Evolutionary conservation across 1,140 invertebrate species (phyloP).

Genomic region (Drosophila lacteicornis): DNA sequence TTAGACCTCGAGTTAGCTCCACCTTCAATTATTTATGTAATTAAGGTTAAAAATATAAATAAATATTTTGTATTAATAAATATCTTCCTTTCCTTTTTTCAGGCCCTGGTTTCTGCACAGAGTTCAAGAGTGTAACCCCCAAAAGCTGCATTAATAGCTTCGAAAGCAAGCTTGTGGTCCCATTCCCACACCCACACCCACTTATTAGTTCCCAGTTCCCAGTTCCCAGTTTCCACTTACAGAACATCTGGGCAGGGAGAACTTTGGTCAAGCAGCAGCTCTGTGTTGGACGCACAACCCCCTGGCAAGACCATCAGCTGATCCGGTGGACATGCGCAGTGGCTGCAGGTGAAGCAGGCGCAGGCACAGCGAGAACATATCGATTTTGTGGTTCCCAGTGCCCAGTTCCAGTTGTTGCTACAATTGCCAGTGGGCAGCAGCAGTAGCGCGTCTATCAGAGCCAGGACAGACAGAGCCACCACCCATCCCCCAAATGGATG

Average conservation of each 20-base stretch:
- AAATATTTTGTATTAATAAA: too few species aligned
- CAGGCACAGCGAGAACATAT: slow-evolving; percentile 38
- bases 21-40: too few species aligned
- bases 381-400: slow-evolving; percentile 27
- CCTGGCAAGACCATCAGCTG: slow-evolving; percentile 2
- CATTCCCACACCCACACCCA: too few species aligned
- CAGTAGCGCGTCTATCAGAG: not conserved
- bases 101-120: too few species aligned
- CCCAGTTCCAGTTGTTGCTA: slow-evolving; percentile 27
- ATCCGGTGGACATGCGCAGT: slow-evolving; percentile 10
- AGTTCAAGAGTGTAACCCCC: not conserved
- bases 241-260: not conserved
- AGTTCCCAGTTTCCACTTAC: too few species aligned
- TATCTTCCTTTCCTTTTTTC: too few species aligned
- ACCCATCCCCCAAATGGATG: slow-evolving; percentile 14
- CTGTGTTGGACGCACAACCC: slow-evolving; percentile 3
- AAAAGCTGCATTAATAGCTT: not conserved
- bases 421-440: slow-evolving; percentile 12
- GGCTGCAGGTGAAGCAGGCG: not conserved
- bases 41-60: too few species aligned
- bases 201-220: not conserved
- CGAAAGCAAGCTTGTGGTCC: not conserved
- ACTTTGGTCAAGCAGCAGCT: not conserved
- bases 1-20: too few species aligned
- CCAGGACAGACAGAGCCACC: not conserved